Evolutionary conservation across 2,797 vertebrate species (phyloP).

Genomic region (Holocentrus rufus): DNA sequence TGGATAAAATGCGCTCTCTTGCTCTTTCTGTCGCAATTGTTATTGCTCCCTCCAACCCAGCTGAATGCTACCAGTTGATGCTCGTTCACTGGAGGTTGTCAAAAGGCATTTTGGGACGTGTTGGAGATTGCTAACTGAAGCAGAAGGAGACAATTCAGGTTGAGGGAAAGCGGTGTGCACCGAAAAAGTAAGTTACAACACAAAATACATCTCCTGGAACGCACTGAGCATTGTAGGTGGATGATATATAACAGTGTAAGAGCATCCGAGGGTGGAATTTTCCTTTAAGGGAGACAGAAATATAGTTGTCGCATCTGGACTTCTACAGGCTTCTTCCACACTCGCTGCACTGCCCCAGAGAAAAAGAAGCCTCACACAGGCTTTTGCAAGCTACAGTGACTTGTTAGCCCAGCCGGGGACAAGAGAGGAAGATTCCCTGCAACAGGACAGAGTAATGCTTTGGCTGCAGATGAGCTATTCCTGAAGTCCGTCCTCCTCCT

Average conservation of each 20-base stretch:
- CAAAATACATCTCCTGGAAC: constrained; percentile 6
- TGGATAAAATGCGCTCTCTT: too few species aligned
- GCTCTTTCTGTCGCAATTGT: too few species aligned
- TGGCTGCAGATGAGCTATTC: background rate
- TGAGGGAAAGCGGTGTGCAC: too few species aligned
- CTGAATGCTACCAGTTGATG: too few species aligned
- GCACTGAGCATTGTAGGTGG: background rate
- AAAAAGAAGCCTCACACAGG: constrained; percentile 17
- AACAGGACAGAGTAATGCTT: constrained; percentile 13
- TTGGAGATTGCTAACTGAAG: background rate
- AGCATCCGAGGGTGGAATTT: constrained; percentile 2
- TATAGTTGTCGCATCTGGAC: constrained; percentile 50
- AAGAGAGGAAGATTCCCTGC: constrained; percentile 25
- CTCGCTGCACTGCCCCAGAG: constrained; percentile 23
- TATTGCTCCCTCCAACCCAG: too few species aligned
- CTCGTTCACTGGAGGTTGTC: too few species aligned
- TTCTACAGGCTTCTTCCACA: constrained; percentile 11
- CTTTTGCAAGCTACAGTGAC: constrained; percentile 11
- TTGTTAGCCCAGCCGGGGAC: constrained; percentile 30
- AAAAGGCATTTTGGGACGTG: background rate
- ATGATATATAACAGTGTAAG: background rate
- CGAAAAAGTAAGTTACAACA: constrained; percentile 4
- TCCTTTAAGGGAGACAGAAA: constrained; percentile 32
- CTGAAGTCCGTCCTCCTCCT: constrained; percentile 3
- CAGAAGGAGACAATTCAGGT: background rate